Base-by-base conservation (phyloP, 2,888 invertebrate genomes). In the Julus scanicus region DNA sequence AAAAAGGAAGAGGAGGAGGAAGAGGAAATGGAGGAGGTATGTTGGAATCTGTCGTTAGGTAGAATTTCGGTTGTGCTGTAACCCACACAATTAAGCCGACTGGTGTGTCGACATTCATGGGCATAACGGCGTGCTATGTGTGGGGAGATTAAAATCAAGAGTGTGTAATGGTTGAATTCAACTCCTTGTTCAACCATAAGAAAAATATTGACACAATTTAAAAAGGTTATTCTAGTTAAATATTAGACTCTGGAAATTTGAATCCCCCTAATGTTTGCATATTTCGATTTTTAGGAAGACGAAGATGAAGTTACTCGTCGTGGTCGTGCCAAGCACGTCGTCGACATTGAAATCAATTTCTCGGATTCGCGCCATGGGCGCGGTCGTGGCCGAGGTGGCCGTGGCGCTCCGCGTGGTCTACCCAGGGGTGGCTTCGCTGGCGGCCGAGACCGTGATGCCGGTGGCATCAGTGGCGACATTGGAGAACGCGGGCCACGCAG, bases 331-430 rank as follows among this genome's bases (percentile, higher is more conserved):
- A 97, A 97, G 93, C 96, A 96, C 91, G 94, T 97, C 91, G 93
- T 96, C 90, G 97, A 96, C 91, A 97, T 97, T 91, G 96, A 97
- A 92, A 96, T 97, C 92, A 96, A 96, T 91, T 97, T 97, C 93
- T 95, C 95, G 91, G 97, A 97, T 91, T 94, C 94, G 85, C 94
- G 96, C 90, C 95, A 96, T 91, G 95, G 96, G 90, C 91, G 91
- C n/a, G 90, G 91, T 11, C 95, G 95, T 9, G 90, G 90, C 48
- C 89, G 91, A 39, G 90, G 90, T 2, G 90, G 90, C 49, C 89
- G 89, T 40, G 88, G 90, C 8, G 89, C 90, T 83, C 94, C 94
- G 15, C 94, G 95, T 88, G 92, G 92, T n/a, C 86, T 89, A 6
- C 86, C 87, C 17, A 87, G 89, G 0, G 87, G 88, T 6, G 88